Percentiles rank a stretch among this genome's conserved stretches.
phyloP scores from a whole-genome alignment of 1,140 invertebrate genomes.

The Branchinecta lynchi region DNA sequence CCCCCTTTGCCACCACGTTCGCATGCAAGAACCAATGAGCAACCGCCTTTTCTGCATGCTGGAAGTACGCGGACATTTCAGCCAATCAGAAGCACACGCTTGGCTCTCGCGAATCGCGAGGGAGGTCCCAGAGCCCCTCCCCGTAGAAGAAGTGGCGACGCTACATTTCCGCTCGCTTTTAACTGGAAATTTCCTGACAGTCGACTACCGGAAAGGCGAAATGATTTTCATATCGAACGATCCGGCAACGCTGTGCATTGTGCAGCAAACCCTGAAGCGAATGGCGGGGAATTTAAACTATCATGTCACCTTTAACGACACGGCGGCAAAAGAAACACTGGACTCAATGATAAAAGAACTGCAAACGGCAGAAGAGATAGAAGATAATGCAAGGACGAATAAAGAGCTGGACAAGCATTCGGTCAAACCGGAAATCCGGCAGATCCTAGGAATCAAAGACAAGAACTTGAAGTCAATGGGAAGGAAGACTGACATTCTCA shows the following conservation, averaged over 20 bases:
- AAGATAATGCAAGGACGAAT: not conserved
- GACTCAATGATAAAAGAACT: not conserved
- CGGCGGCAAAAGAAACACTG: not conserved
- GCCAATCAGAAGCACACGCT: not conserved
- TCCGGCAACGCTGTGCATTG: not conserved
- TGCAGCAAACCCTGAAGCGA: not conserved
- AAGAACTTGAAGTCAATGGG: no score
- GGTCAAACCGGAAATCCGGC: not conserved
- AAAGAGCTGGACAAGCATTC: not conserved
- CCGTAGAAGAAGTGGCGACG: constrained; percentile 8
- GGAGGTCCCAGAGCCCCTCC: not conserved
- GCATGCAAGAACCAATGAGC: not conserved
- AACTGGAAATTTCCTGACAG: not conserved
- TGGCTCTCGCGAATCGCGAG: not conserved
- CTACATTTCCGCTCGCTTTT: not conserved
- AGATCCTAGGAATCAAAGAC: no score
- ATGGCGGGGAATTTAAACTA: not conserved
- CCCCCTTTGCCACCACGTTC: not conserved
- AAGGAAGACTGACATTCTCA: no score
- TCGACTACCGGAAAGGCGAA: not conserved
- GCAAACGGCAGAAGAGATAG: not conserved
- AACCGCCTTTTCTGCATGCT: not conserved
- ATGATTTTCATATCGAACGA: not conserved
- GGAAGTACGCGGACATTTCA: not conserved
- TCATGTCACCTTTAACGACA: not conserved